Evolutionary conservation across 2,113 vertebrate species (phyloP), one percentile per base, ranked within the genome.

Genomic region (Etia nguti): DNA sequence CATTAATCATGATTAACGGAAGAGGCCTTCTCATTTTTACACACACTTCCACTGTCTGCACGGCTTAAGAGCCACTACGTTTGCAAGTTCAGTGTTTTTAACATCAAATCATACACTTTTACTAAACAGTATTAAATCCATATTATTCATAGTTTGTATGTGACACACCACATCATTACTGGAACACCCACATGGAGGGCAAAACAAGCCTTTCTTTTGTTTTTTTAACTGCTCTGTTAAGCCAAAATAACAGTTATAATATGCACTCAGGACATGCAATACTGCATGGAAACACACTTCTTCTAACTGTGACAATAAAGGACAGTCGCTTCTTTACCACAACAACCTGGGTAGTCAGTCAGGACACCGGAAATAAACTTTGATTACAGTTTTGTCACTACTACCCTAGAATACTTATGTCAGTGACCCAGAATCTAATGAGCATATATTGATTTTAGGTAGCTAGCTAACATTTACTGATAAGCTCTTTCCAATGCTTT

Each of bases 1-100:
- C 36, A 18, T 81, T 18, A 87, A 85, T 79, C 70, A 34, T 6
- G 29, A 79, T 10, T 56, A 59, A 88, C 24, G 31, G 7, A 79
- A 65, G 70, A 60, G 60, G 46, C 20, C 34, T 29, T 89, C 11
- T 34, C 11, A 15, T 80, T 73, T 75, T 38, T 31, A 26, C 26
- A 77, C 26, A 56, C 20, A 43, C 54, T 73, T 65, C 31, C 43
- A 52, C 54, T 8, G 20, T 85, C 48, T 54, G 2, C 12, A 7
- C 0, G 4, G 26, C 13, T 36, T 5, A 55, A 26, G 31, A 38
- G 8, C 11, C 11, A 20, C 9, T 20, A 29, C 20, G 41, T 77
- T 48, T 60, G 3, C 11, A 62, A 13, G 20, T 77, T 20, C 36
- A 10, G 13, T 26, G 13, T 29, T 29, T 41, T 75, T 75, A 75